Conservation (phyloP, 1,140 invertebrate species). For the Leguminivora glycinivorella region DNA sequence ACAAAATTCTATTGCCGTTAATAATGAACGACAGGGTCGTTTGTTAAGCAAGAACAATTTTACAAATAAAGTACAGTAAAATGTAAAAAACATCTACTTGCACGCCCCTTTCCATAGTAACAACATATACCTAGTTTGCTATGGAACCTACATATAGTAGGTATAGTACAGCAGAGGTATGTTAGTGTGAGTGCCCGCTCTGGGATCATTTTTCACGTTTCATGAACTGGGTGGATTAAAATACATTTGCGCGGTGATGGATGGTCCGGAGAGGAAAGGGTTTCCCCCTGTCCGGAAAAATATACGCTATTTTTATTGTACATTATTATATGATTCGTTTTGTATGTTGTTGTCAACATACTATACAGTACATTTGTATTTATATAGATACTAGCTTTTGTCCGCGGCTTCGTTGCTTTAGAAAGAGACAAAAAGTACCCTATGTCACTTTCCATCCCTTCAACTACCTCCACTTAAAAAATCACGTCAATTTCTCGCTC, state of each 20-base stretch:
- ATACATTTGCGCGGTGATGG: conserved; percentile 76
- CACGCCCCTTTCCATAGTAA: neutral
- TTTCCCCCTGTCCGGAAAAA: conserved; percentile 41
- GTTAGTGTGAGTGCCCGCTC: conserved; percentile 43
- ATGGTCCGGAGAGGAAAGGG: conserved; percentile 63
- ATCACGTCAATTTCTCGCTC: too few species aligned
- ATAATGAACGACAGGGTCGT: too few species aligned
- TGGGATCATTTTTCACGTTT: conserved; percentile 76
- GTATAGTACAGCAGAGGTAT: neutral
- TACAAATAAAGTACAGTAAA: neutral
- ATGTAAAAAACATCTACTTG: neutral
- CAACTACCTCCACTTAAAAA: too few species aligned
- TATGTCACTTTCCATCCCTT: too few species aligned
- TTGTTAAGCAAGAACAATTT: neutral
- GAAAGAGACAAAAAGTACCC: too few species aligned
- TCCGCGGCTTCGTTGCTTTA: too few species aligned
- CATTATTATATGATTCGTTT: conserved; percentile 6
- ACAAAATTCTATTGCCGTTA: too few species aligned
- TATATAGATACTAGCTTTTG: too few species aligned
- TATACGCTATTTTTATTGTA: neutral
- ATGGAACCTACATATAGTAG: neutral
- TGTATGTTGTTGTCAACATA: neutral
- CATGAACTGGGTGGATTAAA: conserved; percentile 77
- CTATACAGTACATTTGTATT: too few species aligned
- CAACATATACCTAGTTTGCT: too few species aligned